These are phyloP conservation scores for Myotis daubentonii DNA, from an alignment of 2,797 vertebrate genomes.

Conservation along the genomic window DNA sequence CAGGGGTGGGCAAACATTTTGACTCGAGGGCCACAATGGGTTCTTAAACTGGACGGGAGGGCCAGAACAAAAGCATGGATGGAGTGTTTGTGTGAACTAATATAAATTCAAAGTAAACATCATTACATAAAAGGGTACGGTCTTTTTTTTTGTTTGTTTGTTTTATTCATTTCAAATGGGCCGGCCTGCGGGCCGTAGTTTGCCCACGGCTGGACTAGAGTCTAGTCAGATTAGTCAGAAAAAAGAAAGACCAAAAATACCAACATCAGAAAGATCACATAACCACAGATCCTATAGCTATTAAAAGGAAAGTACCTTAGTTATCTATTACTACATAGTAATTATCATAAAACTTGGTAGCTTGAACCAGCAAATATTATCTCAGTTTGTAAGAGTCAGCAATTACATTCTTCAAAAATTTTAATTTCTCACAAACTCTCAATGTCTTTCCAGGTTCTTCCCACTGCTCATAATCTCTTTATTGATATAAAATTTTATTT, in stretches of 20 bases:
- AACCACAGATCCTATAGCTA: background rate
- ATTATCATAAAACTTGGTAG: background rate
- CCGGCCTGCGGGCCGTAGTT: too few relatives aligned
- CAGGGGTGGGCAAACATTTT: too few relatives aligned
- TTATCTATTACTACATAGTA: background rate
- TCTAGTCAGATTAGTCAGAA: background rate
- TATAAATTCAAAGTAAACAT: too few relatives aligned
- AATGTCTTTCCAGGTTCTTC: background rate
- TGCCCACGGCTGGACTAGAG: too few relatives aligned
- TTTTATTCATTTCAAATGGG: too few relatives aligned
- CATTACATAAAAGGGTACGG: too few relatives aligned
- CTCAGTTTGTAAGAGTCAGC: background rate
- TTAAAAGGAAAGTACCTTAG: background rate
- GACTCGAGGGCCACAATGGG: too few relatives aligned
- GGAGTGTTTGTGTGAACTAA: too few relatives aligned
- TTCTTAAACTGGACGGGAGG: too few relatives aligned
- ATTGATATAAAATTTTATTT: slow-evolving; percentile 19
- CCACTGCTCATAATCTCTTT: background rate
- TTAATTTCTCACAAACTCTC: background rate
- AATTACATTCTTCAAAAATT: background rate
- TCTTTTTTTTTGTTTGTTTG: too few relatives aligned
- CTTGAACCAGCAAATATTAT: background rate
- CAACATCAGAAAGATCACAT: background rate
- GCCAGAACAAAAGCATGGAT: too few relatives aligned
- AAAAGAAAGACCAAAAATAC: background rate